Percentiles rank a stretch among this genome's conserved stretches.
Evolutionary conservation across 2,888 invertebrate species (phyloP).

Genomic region (Polyploca ridens): DNA sequence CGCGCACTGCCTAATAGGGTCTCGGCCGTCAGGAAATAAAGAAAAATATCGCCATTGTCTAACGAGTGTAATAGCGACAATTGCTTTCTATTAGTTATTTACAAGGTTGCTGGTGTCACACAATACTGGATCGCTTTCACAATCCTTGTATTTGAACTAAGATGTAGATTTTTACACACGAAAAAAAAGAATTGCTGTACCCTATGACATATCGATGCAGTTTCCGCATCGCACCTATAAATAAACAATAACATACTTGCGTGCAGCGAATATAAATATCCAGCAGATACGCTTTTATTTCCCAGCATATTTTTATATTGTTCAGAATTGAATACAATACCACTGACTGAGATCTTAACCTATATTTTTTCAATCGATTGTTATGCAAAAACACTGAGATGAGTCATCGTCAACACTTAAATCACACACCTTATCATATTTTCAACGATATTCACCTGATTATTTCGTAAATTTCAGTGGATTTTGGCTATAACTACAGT

Average conservation of each 20-base stretch:
- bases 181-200: slow-evolving; percentile 67
- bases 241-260: slow-evolving; percentile 76
- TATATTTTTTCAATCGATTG: slow-evolving; percentile 83
- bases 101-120: slow-evolving; percentile 78
- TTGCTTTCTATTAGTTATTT: slow-evolving; percentile 75
- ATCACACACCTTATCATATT: slow-evolving; percentile 45
- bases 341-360: slow-evolving; percentile 79
- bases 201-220: slow-evolving; percentile 77
- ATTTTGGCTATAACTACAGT: slow-evolving; percentile 57
- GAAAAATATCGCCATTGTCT: slow-evolving; percentile 69
- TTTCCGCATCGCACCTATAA: slow-evolving; percentile 78
- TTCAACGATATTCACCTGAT: slow-evolving; percentile 69
- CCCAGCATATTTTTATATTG: slow-evolving; percentile 62
- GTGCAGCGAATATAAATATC: slow-evolving; percentile 56
- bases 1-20: slow-evolving; percentile 18
- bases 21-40: slow-evolving; percentile 59
- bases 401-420: slow-evolving; percentile 63
- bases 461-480: slow-evolving; percentile 54
- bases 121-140: slow-evolving; percentile 75
- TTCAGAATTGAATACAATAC: slow-evolving; percentile 70
- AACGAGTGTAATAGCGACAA: slow-evolving; percentile 58
- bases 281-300: slow-evolving; percentile 61
- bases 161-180: slow-evolving; percentile 66
- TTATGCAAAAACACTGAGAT: slow-evolving; percentile 80
- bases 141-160: slow-evolving; percentile 70